phyloP scores from a whole-genome alignment of 2,797 vertebrate species.

The Periparus ater region DNA sequence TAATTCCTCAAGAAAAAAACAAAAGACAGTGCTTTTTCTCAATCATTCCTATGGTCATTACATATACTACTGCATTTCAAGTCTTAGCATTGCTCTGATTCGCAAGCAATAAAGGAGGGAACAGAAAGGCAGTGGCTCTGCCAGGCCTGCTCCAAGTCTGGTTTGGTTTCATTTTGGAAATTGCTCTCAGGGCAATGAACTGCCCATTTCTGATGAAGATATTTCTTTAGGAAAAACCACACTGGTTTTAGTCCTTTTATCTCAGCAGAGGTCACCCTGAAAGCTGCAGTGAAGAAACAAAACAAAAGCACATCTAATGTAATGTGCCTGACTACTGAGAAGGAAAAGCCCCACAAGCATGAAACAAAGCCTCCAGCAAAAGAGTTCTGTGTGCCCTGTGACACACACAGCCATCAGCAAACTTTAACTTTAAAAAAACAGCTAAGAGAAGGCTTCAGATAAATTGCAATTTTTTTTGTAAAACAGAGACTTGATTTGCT shows the following conservation, averaged over 20 bases:
- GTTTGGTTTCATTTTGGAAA: neutral
- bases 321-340: neutral
- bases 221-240: neutral
- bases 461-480: neutral
- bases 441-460: neutral
- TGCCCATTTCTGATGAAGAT: neutral
- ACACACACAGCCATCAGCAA: neutral
- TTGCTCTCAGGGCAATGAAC: neutral
- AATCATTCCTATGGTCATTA: neutral
- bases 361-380: slow-evolving; percentile 31
- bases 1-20: neutral
- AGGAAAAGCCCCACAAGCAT: neutral
- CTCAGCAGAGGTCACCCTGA: slow-evolving; percentile 48
- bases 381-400: neutral
- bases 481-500: neutral
- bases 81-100: neutral
- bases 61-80: neutral
- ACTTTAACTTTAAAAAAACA: neutral
- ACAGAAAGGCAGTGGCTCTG: neutral
- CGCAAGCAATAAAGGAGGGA: neutral
- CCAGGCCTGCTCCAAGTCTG: neutral
- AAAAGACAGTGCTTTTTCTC: neutral
- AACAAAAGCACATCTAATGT: slow-evolving; percentile 14
- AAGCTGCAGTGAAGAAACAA: neutral
- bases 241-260: slow-evolving; percentile 22